Base-by-base conservation (phyloP, 2,113 vertebrate species). In the Archilochus colubris region DNA sequence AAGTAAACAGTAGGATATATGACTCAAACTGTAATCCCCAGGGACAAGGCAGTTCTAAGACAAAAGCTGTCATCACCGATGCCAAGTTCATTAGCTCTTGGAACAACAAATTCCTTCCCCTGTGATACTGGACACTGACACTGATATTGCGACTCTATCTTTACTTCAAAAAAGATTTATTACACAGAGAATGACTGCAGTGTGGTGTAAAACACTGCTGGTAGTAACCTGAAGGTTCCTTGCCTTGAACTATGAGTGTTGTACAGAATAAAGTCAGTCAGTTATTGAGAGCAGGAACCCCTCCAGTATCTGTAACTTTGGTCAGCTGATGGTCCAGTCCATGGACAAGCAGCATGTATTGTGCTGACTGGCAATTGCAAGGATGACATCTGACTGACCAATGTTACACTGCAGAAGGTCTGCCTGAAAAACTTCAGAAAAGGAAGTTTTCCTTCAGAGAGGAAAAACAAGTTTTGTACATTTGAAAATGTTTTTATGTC, bases 281-380 rank as follows among this genome's bases (percentile, higher is more conserved):
- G 30, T 54, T 86, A 66, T 7, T 44, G 15, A 69, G 62, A 80
- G 36, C 0, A 80, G 44, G 91, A 91, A 69, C 27, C 57, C 11
- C 9, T 73, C 40, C 64, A 62, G 12, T 24, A 66, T 5, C 15
- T 57, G n/a, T 27, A 69, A 59, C 23, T 69, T 54, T 28, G 59
- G 38, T 21, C 70, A 85, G 28, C 19, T 28, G 43, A 7, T 40
- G 19, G 38, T 55, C 59, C 55, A 70, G 36, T 43, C 31, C 28
- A 51, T 0, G 3, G 54, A 73, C 11, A 80, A 44, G 44, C 0
- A 1, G 31, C 8, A 48, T 3, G 5, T 40, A 23, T 30, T 55
- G 44, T 86, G 31, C 8, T 66, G 25, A 68, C 13, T 53, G 19
- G 25, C 15, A 80, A 10, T 7, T 73, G 48, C 48, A 13, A 70